Conservation (phyloP, 53 echinoderm and acorn worm species). For the Zoroaster sp. region DNA sequence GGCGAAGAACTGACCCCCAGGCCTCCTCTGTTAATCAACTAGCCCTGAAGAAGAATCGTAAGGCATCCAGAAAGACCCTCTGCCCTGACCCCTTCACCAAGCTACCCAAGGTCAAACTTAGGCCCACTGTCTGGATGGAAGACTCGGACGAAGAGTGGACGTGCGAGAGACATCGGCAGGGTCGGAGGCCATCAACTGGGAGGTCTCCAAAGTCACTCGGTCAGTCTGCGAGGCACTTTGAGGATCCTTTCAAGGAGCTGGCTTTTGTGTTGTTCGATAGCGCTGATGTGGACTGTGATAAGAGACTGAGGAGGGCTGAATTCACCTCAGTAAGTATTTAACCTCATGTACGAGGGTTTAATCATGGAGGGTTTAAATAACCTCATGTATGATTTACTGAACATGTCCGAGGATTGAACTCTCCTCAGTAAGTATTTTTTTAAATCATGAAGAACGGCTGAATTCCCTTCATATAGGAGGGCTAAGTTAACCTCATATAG, state of each 20-base stretch:
- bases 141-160: slow-evolving; percentile 21
- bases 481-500: too few species aligned
- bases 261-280: slow-evolving; percentile 70
- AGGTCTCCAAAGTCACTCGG: background rate
- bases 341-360: background rate
- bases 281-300: slow-evolving; percentile 78
- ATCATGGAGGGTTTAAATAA: background rate
- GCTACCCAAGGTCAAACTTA: slow-evolving; percentile 29
- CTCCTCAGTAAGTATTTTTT: too few species aligned
- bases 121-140: slow-evolving; percentile 12
- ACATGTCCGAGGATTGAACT: too few species aligned
- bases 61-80: background rate
- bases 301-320: slow-evolving; percentile 69
- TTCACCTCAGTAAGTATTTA: slow-evolving; percentile 63
- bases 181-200: background rate
- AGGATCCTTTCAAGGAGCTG: slow-evolving; percentile 72
- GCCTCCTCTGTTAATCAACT: background rate
- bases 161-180: background rate
- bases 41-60: slow-evolving; percentile 24
- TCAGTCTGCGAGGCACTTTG: slow-evolving; percentile 32
- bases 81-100: slow-evolving; percentile 50
- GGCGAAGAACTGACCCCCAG: slow-evolving; percentile 23
- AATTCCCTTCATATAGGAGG: too few species aligned
- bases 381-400: background rate
- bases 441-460: too few species aligned